Percentiles rank a stretch among this genome's conserved stretches.
These are phyloP conservation scores for Hemibagrus guttatus DNA, from an alignment of 2,797 vertebrate species.

Conservation along the genomic window DNA sequence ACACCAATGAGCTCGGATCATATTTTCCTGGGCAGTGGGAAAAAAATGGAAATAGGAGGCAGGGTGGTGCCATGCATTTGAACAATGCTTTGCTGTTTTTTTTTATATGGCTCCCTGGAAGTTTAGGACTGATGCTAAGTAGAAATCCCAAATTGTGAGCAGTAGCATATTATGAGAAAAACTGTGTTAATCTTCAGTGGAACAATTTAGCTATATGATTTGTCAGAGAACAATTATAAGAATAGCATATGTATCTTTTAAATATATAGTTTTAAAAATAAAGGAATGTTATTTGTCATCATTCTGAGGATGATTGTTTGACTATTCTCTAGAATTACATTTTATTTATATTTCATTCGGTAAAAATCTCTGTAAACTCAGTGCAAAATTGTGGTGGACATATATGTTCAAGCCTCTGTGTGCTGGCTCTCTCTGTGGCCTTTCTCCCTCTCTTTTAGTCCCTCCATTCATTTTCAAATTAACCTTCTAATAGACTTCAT, in stretches of 20 bases:
- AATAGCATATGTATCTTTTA: not conserved
- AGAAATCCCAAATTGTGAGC: conserved; percentile 39
- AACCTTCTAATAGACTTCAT: conserved; percentile 85
- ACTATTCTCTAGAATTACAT: not conserved
- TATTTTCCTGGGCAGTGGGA: conserved; percentile 73
- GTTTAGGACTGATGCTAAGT: conserved; percentile 45
- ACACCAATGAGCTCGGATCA: conserved; percentile 83
- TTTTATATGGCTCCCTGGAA: conserved; percentile 61
- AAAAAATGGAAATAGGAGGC: conserved; percentile 64
- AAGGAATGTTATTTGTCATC: not conserved
- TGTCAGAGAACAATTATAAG: not conserved
- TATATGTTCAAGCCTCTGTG: conserved; percentile 34
- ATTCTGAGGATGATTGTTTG: not conserved
- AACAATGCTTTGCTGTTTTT: conserved; percentile 79
- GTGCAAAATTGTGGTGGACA: conserved; percentile 30
- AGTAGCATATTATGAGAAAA: conserved; percentile 25
- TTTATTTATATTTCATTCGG: conserved; percentile 3
- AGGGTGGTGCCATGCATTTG: conserved; percentile 75
- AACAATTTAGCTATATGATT: not conserved
- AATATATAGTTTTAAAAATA: not conserved
- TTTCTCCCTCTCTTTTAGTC: conserved; percentile 54
- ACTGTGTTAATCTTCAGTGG: not conserved
- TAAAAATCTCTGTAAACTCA: not conserved
- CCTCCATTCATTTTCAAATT: conserved; percentile 78
- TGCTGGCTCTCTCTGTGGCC: conserved; percentile 50